Base-by-base conservation (phyloP, 2,797 vertebrate genomes). In the Gorsachius magnificus region DNA sequence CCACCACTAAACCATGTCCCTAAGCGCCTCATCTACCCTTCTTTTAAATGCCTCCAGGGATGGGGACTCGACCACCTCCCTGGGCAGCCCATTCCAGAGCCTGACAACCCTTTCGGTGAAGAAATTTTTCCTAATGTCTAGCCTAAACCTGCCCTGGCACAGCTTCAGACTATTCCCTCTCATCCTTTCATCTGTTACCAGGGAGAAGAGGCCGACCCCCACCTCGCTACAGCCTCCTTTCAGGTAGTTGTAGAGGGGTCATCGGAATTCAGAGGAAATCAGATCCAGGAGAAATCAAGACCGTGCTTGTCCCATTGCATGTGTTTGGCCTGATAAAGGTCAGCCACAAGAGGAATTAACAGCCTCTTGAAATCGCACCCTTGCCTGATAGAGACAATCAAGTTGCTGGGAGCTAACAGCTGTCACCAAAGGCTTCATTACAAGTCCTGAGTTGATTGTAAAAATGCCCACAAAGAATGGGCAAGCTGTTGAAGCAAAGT, bases 231-330 rank as follows among this genome's bases (percentile, higher is more conserved):
- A 41, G 41, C 41, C 41, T 41, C 41, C 41, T 41, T 41, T 41
- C 41, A 41, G 14, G 41, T 41, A 41, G 41, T 41, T 41, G 41
- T 41, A 41, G 41, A 41, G 41, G 41, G 41, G 41, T 75, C 65
- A 35, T 35, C 45, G 41, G 64, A 53, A 64, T 16, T 71, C 26
- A 28, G 50, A 45, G 53, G 41, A 78, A 75, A 86, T 46, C 41
- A 33, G 76, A 57, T 33, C 57, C 29, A 48, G 13, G 29, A 70
- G 83, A 56, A 94, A 57, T 78, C 61, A 86, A 45, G 53, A 28
- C 8, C 4, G 14, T 6, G 29, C 13, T 7, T 0, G 0, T 21
- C 20, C 22, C 50, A 71, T 54, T 8, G 6, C 2, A 1, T 9
- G 43, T 36, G n/a, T 74, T 75, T 74, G 69, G 41, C 22, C 79